A percentile compares a stretch with the other conserved stretches of the same genome.
These are phyloP conservation scores for Galagoides demidoff DNA, from an alignment of 2,797 vertebrate species.

Conservation along the genomic window DNA sequence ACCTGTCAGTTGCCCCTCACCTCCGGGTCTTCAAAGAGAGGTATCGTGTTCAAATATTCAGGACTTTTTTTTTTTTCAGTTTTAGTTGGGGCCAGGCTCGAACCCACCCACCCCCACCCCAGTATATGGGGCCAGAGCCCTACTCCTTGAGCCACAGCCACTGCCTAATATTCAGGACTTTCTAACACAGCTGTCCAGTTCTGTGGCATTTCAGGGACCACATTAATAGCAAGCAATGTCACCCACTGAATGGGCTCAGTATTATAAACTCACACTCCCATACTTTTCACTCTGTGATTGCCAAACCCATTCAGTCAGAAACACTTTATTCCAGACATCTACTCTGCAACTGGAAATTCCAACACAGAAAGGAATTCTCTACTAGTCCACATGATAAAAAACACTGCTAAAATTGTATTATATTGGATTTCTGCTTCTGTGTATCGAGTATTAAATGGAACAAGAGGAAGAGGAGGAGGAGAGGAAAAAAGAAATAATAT, in stretches of 20 bases:
- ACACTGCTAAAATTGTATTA: not conserved
- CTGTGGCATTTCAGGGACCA: constrained; percentile 28
- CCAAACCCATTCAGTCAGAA: constrained; percentile 41
- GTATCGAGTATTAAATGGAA: not conserved
- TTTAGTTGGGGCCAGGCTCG: too few species aligned
- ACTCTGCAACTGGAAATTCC: not conserved
- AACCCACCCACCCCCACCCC: too few species aligned
- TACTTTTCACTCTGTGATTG: not conserved
- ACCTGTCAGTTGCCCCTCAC: not conserved
- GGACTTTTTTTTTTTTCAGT: not conserved
- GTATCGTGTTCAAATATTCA: not conserved
- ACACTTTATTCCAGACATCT: constrained; percentile 18
- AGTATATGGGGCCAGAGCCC: too few species aligned
- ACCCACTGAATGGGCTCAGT: not conserved
- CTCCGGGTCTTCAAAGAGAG: not conserved
- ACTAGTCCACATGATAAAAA: not conserved
- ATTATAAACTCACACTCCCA: not conserved
- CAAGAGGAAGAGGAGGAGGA: not conserved
- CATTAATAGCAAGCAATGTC: constrained; percentile 24
- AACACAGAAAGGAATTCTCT: not conserved
- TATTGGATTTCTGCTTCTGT: not conserved
- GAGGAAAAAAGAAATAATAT: not conserved
- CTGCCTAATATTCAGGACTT: not conserved
- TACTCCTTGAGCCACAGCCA: too few species aligned
- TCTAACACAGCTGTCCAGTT: not conserved